Evolutionary conservation across 92 coral and sea anemone genomes (phyloP).

Genomic region (Galaxea fascicularis): DNA sequence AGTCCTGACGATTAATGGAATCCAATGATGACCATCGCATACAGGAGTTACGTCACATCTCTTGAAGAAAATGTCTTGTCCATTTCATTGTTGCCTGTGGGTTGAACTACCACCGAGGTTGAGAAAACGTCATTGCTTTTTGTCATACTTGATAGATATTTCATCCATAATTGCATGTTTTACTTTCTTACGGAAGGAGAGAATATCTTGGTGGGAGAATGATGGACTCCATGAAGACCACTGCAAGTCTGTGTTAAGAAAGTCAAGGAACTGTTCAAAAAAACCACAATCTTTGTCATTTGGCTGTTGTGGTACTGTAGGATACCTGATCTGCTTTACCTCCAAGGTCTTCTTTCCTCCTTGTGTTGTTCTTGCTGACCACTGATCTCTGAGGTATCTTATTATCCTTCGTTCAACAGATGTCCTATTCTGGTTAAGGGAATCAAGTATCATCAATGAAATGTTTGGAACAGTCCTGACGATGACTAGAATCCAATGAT

Average conservation of each 20-base stretch:
- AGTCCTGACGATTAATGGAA: no score
- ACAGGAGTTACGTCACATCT: neutral
- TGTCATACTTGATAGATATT: no score
- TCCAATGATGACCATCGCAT: no score
- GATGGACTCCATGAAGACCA: no score
- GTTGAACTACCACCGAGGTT: conserved; percentile 33
- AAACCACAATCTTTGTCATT: conserved; percentile 32
- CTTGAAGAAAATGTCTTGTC: conserved; percentile 28
- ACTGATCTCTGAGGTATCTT: conserved; percentile 10
- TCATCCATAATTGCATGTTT: no score
- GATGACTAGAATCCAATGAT: no score
- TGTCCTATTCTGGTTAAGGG: neutral
- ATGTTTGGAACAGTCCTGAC: neutral
- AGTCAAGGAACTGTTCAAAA: conserved; percentile 22
- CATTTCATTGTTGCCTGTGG: conserved; percentile 20
- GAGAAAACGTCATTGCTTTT: no score
- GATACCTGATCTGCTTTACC: conserved; percentile 4
- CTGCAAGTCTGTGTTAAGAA: no score
- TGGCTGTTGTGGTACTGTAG: conserved; percentile 12
- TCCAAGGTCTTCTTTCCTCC: conserved; percentile 13
- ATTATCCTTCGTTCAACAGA: neutral
- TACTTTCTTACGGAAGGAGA: no score
- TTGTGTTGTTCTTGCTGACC: neutral
- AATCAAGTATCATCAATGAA: conserved; percentile 1
- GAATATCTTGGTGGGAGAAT: no score